A percentile compares a stretch with the other conserved stretches of the same genome.
These are phyloP conservation scores for Moxostoma hubbsi DNA, from an alignment of 2,797 vertebrate genomes.

Conservation along the genomic window DNA sequence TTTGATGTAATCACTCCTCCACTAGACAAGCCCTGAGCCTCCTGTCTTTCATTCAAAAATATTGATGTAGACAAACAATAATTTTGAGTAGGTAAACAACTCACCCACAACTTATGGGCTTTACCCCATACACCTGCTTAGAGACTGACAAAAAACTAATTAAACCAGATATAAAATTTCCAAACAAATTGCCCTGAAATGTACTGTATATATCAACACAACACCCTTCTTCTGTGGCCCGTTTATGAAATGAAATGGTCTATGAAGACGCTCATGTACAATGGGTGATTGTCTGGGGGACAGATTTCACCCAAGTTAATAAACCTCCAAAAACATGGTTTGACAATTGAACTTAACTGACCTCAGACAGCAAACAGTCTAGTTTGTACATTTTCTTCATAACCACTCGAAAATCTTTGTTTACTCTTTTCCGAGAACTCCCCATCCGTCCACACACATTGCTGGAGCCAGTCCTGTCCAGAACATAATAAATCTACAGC, in stretches of 20 bases:
- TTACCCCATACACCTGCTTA: slow-evolving; percentile 32
- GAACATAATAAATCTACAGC: slow-evolving; percentile 1
- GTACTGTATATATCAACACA: neutral
- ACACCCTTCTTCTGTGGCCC: slow-evolving; percentile 8
- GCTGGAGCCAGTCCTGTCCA: slow-evolving; percentile 23
- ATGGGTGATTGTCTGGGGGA: neutral
- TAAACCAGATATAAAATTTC: slow-evolving; percentile 26
- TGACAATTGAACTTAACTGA: slow-evolving; percentile 34
- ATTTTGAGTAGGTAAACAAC: slow-evolving; percentile 40
- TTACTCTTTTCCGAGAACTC: slow-evolving; percentile 16
- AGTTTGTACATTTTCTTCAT: slow-evolving; percentile 39
- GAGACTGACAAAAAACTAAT: slow-evolving; percentile 10
- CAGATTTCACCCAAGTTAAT: neutral
- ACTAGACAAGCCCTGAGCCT: slow-evolving; percentile 25
- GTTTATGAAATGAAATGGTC: neutral
- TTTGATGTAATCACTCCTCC: slow-evolving; percentile 17
- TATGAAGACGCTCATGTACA: neutral
- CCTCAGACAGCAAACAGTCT: slow-evolving; percentile 48
- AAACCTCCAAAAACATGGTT: slow-evolving; percentile 23
- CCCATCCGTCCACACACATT: neutral
- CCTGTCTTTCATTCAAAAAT: slow-evolving; percentile 50
- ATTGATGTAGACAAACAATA: slow-evolving; percentile 25
- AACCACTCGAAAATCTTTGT: slow-evolving; percentile 42
- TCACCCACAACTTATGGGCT: slow-evolving; percentile 30
- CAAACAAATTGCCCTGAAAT: neutral